These are phyloP conservation scores for Pseudobourletiella spinata DNA, from an alignment of 1,140 invertebrate species.

Conservation along the genomic window DNA sequence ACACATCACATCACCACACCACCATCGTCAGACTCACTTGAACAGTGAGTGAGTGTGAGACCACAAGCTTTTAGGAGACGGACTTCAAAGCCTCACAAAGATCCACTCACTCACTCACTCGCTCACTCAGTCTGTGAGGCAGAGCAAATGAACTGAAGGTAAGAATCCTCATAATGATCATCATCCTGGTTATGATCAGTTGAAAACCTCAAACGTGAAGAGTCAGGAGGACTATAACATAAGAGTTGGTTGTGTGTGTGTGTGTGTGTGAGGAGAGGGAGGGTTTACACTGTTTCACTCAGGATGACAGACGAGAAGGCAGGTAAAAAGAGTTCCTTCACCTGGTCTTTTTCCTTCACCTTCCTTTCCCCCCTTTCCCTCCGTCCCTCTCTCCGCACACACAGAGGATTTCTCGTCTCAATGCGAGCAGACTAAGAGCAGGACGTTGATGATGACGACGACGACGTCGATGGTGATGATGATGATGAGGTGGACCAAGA, in stretches of 20 bases:
- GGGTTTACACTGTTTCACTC: neutral
- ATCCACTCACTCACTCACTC: too few relatives aligned
- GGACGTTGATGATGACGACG: too few relatives aligned
- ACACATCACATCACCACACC: too few relatives aligned
- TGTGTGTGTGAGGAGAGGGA: neutral
- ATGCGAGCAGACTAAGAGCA: too few relatives aligned
- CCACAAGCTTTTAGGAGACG: too few relatives aligned
- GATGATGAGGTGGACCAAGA: too few relatives aligned
- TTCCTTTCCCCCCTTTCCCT: neutral
- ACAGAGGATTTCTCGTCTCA: neutral
- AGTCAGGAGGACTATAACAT: neutral
- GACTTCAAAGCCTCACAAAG: too few relatives aligned
- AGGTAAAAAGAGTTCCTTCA: conserved; percentile 6
- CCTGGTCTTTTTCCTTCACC: neutral
- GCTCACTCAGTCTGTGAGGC: neutral
- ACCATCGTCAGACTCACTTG: too few relatives aligned
- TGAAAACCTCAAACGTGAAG: neutral
- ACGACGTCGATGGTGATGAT: too few relatives aligned
- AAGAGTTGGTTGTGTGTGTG: neutral
- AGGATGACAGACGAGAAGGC: neutral
- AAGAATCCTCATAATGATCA: neutral
- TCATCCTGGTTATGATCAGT: neutral
- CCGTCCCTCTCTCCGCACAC: neutral
- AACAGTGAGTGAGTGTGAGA: too few relatives aligned
- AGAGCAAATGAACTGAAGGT: neutral